phyloP scores from a whole-genome alignment of 1,140 invertebrate genomes.

The Bombus superbus region DNA sequence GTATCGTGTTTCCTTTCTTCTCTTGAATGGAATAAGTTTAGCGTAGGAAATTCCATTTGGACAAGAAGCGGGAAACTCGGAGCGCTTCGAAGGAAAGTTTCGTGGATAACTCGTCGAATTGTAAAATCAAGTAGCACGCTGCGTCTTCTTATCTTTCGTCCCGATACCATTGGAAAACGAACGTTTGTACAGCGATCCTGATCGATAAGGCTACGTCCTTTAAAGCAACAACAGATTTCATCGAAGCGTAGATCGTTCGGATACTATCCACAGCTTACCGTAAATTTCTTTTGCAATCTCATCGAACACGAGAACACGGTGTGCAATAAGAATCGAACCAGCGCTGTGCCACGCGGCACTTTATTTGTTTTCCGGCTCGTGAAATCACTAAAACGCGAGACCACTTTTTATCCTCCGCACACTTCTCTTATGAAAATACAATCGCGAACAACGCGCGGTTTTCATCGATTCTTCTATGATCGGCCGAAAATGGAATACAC shows the following conservation, averaged over 20 bases:
- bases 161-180: background rate
- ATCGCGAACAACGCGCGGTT: too few relatives aligned
- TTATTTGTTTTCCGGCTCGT: too few relatives aligned
- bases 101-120: constrained; percentile 61
- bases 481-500: too few relatives aligned
- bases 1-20: background rate
- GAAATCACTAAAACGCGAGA: too few relatives aligned
- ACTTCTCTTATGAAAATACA: too few relatives aligned
- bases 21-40: constrained; percentile 64
- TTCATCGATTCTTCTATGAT: too few relatives aligned
- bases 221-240: constrained; percentile 51
- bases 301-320: too few relatives aligned
- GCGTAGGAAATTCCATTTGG: constrained; percentile 67
- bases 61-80: constrained; percentile 70
- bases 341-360: too few relatives aligned
- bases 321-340: too few relatives aligned
- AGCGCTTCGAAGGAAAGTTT: constrained; percentile 65
- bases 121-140: constrained; percentile 68
- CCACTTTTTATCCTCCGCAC: too few relatives aligned
- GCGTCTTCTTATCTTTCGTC: constrained; percentile 36
- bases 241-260: constrained; percentile 33
- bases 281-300: too few relatives aligned
- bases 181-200: constrained; percentile 36
- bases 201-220: constrained; percentile 33
- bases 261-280: too few relatives aligned